Evolutionary conservation across 2,888 invertebrate genomes (phyloP), one percentile per base, ranked within the genome.

Genomic region (Stenodera caucasica): DNA sequence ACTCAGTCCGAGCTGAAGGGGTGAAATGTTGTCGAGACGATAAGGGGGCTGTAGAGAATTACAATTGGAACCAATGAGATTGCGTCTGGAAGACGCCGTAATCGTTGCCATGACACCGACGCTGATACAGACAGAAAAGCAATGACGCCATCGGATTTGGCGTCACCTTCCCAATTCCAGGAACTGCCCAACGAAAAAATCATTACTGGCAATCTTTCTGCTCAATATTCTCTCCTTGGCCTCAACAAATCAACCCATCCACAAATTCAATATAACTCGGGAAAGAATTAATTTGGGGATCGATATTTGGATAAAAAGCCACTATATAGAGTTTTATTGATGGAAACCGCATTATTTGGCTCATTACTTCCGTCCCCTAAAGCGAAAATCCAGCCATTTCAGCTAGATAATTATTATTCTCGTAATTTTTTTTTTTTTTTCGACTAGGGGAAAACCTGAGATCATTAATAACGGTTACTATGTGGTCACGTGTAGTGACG

Each of bases 21-120:
- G 75, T 66, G 74, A 72, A 77, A 8, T 15, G 37, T 40, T 40
- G 7, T 8, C 7, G 4, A 79, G 78, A 77, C 81, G 81, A 81
- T 26, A 49, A n/a, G 33, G 35, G n/a, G 50, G 71, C 71, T 70
- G 72, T 72, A 66, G 70, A 71, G 70, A 64, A 65, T 64, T 40
- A 64, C 67, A 54, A 63, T 55, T 55, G 60, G 72, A 67, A 67
- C 77, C 77, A 77, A 77, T 77, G 75, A 75, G 75, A 76, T 75
- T 65, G 74, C 72, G 70, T 72, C 74, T 71, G 69, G 67, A 67
- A 70, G 74, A 71, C 72, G 73, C 70, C 60, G 63, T 57, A 54
- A 71, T 70, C 69, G 75, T 75, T 70, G 72, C 72, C 69, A 70
- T 57, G 73, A 60, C 55, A 71, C 73, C 68, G 65, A 61, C 68